Conservation (phyloP, 2,888 invertebrate genomes). For the Therioaphis trifolii region DNA sequence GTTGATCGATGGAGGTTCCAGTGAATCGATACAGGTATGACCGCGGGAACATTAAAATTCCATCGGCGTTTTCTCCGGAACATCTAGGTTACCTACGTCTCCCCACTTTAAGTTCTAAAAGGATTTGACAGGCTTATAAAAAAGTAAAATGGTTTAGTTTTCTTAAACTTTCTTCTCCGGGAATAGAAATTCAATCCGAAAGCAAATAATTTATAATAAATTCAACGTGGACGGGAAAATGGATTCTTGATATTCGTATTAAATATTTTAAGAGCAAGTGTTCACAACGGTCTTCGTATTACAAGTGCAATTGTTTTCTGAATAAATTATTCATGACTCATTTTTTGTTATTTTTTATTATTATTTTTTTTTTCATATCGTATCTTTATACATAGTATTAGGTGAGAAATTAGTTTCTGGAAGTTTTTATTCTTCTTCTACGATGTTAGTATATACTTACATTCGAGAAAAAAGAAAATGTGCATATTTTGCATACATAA, state of each 20-base stretch:
- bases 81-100: background rate
- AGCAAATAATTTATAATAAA: constrained; percentile 21
- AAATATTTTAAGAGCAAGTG: constrained; percentile 35
- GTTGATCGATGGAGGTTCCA: background rate
- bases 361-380: no score
- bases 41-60: constrained; percentile 9
- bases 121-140: constrained; percentile 33
- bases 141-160: constrained; percentile 40
- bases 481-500: no score
- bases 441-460: no score
- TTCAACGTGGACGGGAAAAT: background rate
- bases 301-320: constrained; percentile 21
- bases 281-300: background rate
- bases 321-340: background rate
- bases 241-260: background rate
- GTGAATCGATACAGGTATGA: background rate
- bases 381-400: no score
- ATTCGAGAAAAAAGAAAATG: no score
- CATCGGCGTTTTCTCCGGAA: constrained; percentile 1
- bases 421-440: no score
- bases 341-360: no score
- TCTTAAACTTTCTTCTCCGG: background rate
- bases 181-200: constrained; percentile 21
- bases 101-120: constrained; percentile 10
- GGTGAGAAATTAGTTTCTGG: no score